Evolutionary conservation across 2,113 vertebrate genomes (phyloP).

Genomic region (Microtus pennsylvanicus): DNA sequence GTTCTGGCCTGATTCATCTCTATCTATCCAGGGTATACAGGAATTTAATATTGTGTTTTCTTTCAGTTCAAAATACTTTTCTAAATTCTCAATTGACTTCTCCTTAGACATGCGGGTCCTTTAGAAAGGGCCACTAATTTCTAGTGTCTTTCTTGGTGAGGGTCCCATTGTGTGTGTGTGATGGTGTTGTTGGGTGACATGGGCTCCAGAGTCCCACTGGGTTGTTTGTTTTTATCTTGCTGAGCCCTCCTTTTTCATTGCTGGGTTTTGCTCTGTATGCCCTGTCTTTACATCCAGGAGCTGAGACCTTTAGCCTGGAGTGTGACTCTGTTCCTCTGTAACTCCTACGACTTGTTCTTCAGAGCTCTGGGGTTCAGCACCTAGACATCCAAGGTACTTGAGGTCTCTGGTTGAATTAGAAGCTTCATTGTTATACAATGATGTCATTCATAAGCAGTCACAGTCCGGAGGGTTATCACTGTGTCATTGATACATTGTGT

Average conservation of each 20-base stretch:
- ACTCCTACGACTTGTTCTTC: background rate
- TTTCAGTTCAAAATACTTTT: no score
- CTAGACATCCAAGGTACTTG: no score
- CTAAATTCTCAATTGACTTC: background rate
- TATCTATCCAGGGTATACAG: no score
- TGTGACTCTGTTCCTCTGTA: background rate
- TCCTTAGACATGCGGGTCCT: background rate
- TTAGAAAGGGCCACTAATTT: background rate
- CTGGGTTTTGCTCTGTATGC: background rate
- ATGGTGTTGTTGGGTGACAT: background rate
- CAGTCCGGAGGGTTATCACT: background rate
- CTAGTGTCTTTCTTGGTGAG: background rate
- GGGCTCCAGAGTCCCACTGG: background rate
- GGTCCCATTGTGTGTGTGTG: background rate
- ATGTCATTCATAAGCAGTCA: no score
- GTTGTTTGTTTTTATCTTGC: background rate
- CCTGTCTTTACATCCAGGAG: background rate
- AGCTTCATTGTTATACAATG: background rate
- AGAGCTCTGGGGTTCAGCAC: background rate
- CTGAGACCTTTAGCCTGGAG: background rate
- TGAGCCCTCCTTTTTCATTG: background rate
- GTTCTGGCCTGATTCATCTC: background rate
- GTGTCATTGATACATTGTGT: no score
- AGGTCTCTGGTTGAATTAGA: background rate
- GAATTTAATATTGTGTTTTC: no score